phyloP scores from a whole-genome alignment of 2,113 vertebrate genomes.

The Forbesichthys agassizii region DNA sequence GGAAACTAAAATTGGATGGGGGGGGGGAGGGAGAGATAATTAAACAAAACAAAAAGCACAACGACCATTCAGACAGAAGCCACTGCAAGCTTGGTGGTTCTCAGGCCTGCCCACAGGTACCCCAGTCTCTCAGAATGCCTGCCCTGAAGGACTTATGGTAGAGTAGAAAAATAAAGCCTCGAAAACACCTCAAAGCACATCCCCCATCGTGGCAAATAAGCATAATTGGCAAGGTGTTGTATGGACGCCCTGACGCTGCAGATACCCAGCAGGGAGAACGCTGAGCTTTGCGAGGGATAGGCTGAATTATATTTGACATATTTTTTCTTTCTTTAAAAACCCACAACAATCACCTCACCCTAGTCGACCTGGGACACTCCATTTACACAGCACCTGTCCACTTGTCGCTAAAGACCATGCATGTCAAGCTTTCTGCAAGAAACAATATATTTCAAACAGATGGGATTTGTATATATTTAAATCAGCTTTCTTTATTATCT shows the following conservation, averaged over 20 bases:
- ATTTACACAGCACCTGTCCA: slow-evolving; percentile 63
- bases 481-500: no score
- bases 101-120: slow-evolving; percentile 33
- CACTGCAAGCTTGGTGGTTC: slow-evolving; percentile 7
- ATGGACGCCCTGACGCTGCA: slow-evolving; percentile 29
- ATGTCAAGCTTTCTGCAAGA: slow-evolving; percentile 63
- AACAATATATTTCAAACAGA: slow-evolving; percentile 56
- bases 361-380: slow-evolving; percentile 50
- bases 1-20: no score
- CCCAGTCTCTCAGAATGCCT: slow-evolving; percentile 32
- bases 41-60: not conserved
- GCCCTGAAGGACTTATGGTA: slow-evolving; percentile 25
- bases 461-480: no score
- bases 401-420: slow-evolving; percentile 52
- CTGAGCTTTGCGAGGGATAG: slow-evolving; percentile 46
- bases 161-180: slow-evolving; percentile 30
- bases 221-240: slow-evolving; percentile 33
- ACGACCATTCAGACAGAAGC: not conserved
- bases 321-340: slow-evolving; percentile 16
- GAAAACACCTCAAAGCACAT: slow-evolving; percentile 29
- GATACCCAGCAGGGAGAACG: slow-evolving; percentile 37
- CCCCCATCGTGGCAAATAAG: slow-evolving; percentile 29
- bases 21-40: not conserved
- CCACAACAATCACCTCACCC: slow-evolving; percentile 55
- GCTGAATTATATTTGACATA: slow-evolving; percentile 33